Percentiles rank a stretch among this genome's conserved stretches.
Conservation (phyloP, 2,113 vertebrate species). For the Panthera leo region DNA sequence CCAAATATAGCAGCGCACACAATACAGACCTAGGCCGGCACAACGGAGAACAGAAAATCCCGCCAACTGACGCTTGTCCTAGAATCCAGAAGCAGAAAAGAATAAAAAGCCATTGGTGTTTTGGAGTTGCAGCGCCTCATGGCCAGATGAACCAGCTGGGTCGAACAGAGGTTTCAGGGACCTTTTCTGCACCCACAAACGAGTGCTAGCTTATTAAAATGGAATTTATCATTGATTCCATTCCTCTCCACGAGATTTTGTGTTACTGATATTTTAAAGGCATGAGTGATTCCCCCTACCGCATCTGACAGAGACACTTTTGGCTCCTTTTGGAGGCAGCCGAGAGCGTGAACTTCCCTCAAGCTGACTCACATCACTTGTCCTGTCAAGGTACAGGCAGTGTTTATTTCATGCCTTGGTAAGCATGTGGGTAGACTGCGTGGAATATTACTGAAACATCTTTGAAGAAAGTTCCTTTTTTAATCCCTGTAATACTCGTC, state of each 20-base stretch:
- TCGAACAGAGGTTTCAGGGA: neutral
- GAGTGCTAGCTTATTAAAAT: neutral
- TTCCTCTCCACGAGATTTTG: neutral
- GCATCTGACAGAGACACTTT: slow-evolving; percentile 1
- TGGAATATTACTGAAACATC: slow-evolving; percentile 26
- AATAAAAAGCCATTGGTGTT: neutral
- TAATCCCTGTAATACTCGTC: neutral
- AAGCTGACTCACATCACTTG: neutral
- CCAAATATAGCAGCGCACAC: neutral
- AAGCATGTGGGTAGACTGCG: neutral
- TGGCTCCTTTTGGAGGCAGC: neutral
- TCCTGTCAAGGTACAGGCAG: slow-evolving; percentile 62
- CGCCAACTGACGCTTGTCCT: neutral
- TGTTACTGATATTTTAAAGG: slow-evolving; percentile 16
- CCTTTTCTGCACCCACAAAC: neutral
- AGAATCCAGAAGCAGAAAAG: neutral
- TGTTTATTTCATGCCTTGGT: neutral
- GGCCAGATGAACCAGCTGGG: neutral
- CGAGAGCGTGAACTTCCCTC: neutral
- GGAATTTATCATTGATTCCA: neutral
- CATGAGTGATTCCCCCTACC: neutral
- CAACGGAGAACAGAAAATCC: neutral
- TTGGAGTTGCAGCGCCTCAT: neutral
- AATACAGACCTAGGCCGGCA: neutral
- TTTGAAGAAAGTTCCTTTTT: neutral